Conservation (phyloP, 2,888 invertebrate genomes). For the Dynastes tityus region DNA sequence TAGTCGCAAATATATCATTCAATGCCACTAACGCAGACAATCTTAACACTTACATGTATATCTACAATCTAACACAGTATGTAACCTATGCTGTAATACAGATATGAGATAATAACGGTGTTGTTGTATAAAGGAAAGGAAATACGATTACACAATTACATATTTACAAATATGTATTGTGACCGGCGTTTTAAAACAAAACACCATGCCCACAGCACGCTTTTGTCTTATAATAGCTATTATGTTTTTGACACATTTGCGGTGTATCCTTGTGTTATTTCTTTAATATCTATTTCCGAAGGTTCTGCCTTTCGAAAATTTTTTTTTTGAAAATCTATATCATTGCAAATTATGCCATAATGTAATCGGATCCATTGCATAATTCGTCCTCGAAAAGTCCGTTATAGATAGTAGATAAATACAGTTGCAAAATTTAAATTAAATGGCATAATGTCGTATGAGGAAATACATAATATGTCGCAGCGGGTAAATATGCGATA, state of each 20-base stretch:
- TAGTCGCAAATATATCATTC: slow-evolving; percentile 14
- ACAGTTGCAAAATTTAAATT: slow-evolving; percentile 26
- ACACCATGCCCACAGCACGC: slow-evolving; percentile 19
- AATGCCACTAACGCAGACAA: slow-evolving; percentile 25
- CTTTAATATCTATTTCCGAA: slow-evolving; percentile 21
- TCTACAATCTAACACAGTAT: slow-evolving; percentile 12
- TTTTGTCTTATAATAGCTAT: slow-evolving; percentile 26
- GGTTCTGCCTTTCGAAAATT: slow-evolving; percentile 24
- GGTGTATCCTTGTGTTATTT: slow-evolving; percentile 33
- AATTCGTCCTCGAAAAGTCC: slow-evolving; percentile 36
- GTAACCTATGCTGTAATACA: slow-evolving; percentile 30
- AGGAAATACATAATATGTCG: slow-evolving; percentile 21
- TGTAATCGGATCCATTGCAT: slow-evolving; percentile 24
- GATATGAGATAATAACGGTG: slow-evolving; percentile 33
- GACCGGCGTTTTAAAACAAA: slow-evolving; percentile 38
- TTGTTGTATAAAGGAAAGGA: slow-evolving; percentile 38
- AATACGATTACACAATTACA: slow-evolving; percentile 39
- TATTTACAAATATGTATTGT: slow-evolving; percentile 45
- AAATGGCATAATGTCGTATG: slow-evolving; percentile 25
- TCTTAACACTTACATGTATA: slow-evolving; percentile 9
- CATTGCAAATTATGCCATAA: slow-evolving; percentile 18
- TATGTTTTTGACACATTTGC: slow-evolving; percentile 24
- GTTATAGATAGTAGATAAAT: slow-evolving; percentile 25
- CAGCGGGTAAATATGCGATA: background rate
- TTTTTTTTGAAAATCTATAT: slow-evolving; percentile 11